Evolutionary conservation across 2,888 invertebrate species (phyloP).

Genomic region (Thera britannica): DNA sequence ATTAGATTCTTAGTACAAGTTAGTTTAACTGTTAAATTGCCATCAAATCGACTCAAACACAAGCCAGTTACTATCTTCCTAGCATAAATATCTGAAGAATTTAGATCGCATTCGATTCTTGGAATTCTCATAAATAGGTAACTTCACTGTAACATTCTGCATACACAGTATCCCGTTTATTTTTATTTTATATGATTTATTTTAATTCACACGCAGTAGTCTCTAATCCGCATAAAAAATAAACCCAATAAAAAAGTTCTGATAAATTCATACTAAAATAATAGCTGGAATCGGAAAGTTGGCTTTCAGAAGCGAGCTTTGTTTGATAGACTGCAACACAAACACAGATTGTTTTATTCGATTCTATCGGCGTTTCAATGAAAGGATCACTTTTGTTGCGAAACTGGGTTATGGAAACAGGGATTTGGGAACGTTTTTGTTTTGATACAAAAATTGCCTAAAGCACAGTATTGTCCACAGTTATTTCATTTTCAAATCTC

Average conservation of each 20-base stretch:
- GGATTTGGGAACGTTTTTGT: constrained; percentile 1
- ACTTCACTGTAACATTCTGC: too few relatives aligned
- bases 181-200: constrained; percentile 30
- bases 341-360: constrained; percentile 73
- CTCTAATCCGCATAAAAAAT: constrained; percentile 69
- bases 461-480: background rate
- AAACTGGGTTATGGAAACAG: constrained; percentile 32
- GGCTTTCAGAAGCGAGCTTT: constrained; percentile 70
- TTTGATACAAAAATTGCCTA: background rate
- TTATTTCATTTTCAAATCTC: background rate
- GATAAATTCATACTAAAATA: constrained; percentile 72
- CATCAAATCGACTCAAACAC: background rate
- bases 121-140: too few relatives aligned
- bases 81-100: too few relatives aligned
- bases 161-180: background rate
- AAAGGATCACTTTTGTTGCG: constrained; percentile 58
- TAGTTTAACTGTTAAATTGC: constrained; percentile 10
- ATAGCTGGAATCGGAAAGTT: constrained; percentile 70
- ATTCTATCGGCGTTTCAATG: constrained; percentile 49
- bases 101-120: too few relatives aligned
- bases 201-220: constrained; percentile 59
- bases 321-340: constrained; percentile 82
- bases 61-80: too few relatives aligned
- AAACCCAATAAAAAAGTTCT: constrained; percentile 65
- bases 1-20: constrained; percentile 44